Percentiles rank a stretch among this genome's conserved stretches.
phyloP scores from a whole-genome alignment of 2,113 vertebrate genomes.

The Pituophis catenifer region DNA sequence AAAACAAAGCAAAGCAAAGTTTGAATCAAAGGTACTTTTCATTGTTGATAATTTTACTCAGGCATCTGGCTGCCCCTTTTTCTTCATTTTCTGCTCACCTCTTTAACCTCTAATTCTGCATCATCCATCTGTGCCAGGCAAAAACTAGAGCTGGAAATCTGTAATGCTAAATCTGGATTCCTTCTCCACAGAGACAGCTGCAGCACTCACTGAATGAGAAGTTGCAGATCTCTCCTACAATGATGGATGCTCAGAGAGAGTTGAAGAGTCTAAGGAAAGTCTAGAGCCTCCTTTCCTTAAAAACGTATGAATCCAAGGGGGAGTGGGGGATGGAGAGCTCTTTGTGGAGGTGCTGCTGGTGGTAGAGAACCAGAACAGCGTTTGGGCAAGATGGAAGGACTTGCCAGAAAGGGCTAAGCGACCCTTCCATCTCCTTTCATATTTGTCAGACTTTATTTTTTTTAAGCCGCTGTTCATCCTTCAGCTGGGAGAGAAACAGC shows the following conservation, averaged over 20 bases:
- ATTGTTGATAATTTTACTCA: conserved; percentile 51
- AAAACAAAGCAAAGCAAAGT: background rate
- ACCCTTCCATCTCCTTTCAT: rapidly evolving
- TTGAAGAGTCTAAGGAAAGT: conserved; percentile 37
- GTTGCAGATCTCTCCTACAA: conserved; percentile 49
- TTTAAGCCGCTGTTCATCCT: background rate
- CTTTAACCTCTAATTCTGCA: conserved; percentile 61
- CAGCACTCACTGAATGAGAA: conserved; percentile 50
- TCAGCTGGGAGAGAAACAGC: background rate
- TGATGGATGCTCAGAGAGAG: conserved; percentile 4
- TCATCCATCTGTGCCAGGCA: conserved; percentile 48
- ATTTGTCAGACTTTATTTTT: background rate
- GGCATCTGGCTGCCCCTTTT: conserved; percentile 35
- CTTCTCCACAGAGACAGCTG: conserved; percentile 52
- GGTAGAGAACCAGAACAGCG: conserved; percentile 21
- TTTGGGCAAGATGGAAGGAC: background rate
- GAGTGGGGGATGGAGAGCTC: background rate
- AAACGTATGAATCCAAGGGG: background rate
- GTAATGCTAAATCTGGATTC: conserved; percentile 47
- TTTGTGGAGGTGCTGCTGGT: background rate
- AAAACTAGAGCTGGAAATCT: conserved; percentile 54
- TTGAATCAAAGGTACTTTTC: conserved; percentile 36
- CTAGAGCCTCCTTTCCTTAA: conserved; percentile 32
- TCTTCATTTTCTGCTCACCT: conserved; percentile 50
- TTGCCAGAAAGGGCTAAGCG: background rate